Evolutionary conservation across 2,888 invertebrate genomes (phyloP).

Genomic region (Nudaria mundana): DNA sequence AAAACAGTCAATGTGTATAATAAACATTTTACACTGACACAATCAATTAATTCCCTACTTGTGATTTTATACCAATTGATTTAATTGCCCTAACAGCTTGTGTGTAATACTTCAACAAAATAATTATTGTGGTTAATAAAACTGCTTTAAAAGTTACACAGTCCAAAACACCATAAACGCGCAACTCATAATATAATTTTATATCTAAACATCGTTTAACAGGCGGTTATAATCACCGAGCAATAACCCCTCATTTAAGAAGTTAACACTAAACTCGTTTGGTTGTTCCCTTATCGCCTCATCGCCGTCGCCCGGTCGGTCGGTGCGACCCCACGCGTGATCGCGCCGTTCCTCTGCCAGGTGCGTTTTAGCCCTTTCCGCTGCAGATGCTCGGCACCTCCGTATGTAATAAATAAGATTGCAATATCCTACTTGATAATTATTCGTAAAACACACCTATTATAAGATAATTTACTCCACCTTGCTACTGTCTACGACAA

Average conservation of each 20-base stretch:
- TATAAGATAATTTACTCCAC: too few species aligned
- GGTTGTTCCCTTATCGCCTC: slow-evolving; percentile 53
- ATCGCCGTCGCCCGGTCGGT: slow-evolving; percentile 44
- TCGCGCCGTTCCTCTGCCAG: slow-evolving; percentile 48
- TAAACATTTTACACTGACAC: slow-evolving; percentile 11
- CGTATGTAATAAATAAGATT: slow-evolving; percentile 32
- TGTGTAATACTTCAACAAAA: slow-evolving; percentile 25
- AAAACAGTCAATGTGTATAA: slow-evolving; percentile 15
- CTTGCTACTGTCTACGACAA: too few species aligned
- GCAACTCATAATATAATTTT: slow-evolving; percentile 37
- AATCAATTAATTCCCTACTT: slow-evolving; percentile 1
- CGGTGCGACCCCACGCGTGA: slow-evolving; percentile 56
- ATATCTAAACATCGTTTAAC: slow-evolving; percentile 41
- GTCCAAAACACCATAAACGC: slow-evolving; percentile 33
- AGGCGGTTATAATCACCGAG: slow-evolving; percentile 33
- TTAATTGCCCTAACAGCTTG: slow-evolving; percentile 20
- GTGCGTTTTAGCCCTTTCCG: slow-evolving; percentile 61
- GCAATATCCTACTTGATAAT: slow-evolving; percentile 12
- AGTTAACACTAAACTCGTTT: slow-evolving; percentile 55
- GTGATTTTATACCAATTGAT: slow-evolving; percentile 12
- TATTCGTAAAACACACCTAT: too few species aligned
- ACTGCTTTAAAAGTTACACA: slow-evolving; percentile 33
- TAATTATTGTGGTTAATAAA: slow-evolving; percentile 36
- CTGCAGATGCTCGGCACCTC: slow-evolving; percentile 50
- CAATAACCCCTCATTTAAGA: slow-evolving; percentile 47